Evolutionary conservation across 2,888 invertebrate genomes (phyloP).

Genomic region (Norana najaformis): DNA sequence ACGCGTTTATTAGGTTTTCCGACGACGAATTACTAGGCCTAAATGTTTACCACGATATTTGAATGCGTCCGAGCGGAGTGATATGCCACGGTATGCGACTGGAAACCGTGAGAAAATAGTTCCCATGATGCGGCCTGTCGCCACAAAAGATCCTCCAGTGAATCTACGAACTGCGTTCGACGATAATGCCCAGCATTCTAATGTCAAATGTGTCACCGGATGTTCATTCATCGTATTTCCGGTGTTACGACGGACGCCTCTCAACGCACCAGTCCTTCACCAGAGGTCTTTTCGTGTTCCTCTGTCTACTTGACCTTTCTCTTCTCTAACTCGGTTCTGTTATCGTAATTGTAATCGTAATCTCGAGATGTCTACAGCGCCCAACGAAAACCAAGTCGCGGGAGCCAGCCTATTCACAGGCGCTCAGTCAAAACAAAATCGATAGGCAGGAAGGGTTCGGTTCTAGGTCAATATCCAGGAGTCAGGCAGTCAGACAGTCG

Average conservation of each 20-base stretch:
- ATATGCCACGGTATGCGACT: neutral
- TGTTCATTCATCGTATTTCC: neutral
- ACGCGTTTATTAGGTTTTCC: neutral
- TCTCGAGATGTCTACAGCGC: no score
- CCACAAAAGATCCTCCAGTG: neutral
- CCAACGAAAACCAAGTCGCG: no score
- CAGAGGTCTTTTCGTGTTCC: no score
- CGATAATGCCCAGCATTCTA: neutral
- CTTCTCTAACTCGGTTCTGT: neutral
- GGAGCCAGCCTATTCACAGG: no score
- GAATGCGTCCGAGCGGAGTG: neutral
- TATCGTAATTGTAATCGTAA: no score
- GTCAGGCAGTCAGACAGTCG: no score
- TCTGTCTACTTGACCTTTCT: neutral
- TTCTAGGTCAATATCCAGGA: no score
- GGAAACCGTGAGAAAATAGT: neutral
- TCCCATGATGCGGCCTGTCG: neutral
- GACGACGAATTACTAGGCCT: no score
- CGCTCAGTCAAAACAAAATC: no score
- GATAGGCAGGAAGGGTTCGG: no score
- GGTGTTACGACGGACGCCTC: no score
- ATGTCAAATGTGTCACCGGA: neutral
- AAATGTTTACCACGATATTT: neutral
- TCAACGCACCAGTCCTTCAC: no score
- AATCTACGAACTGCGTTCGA: neutral